Percentiles rank a stretch among this genome's conserved stretches.
Conservation (phyloP, 1,140 invertebrate species). For the Lordiphosa mommai region DNA sequence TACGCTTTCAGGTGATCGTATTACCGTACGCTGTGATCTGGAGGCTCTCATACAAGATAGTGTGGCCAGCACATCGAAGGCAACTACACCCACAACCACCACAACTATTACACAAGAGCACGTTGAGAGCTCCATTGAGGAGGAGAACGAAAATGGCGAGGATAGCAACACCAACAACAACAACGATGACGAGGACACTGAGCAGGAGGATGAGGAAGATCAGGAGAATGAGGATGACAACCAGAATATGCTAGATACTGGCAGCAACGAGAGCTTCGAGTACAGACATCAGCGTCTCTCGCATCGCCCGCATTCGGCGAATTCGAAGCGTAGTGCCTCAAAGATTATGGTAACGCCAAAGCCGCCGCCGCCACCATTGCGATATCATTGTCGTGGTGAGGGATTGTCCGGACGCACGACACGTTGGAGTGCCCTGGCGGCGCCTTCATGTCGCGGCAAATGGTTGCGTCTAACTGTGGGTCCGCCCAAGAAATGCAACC, state of each 20-base stretch:
- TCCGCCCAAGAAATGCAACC: constrained; percentile 82
- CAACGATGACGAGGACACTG: constrained; percentile 26
- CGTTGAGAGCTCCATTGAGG: constrained; percentile 1
- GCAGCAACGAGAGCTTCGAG: constrained; percentile 45
- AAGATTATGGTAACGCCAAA: constrained; percentile 8
- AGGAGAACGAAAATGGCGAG: constrained; percentile 13
- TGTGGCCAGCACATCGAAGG: background rate
- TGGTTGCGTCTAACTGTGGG: constrained; percentile 86
- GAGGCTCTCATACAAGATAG: constrained; percentile 85
- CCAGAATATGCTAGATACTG: constrained; percentile 51
- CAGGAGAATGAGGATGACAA: constrained; percentile 46
- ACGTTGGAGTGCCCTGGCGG: constrained; percentile 87
- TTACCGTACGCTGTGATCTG: constrained; percentile 88
- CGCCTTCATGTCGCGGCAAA: constrained; percentile 90
- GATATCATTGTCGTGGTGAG: constrained; percentile 89
- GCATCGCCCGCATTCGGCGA: constrained; percentile 12
- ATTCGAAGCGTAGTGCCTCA: constrained; percentile 18
- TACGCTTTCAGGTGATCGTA: constrained; percentile 82
- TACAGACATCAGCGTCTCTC: constrained; percentile 35
- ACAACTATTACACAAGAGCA: constrained; percentile 12
- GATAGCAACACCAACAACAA: no score
- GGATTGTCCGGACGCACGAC: constrained; percentile 86
- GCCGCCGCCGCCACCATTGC: constrained; percentile 60
- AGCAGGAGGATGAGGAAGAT: constrained; percentile 30
- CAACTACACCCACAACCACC: constrained; percentile 9